These are phyloP conservation scores for Crotalus viridis DNA, from an alignment of 2,113 vertebrate species.

Conservation along the genomic window DNA sequence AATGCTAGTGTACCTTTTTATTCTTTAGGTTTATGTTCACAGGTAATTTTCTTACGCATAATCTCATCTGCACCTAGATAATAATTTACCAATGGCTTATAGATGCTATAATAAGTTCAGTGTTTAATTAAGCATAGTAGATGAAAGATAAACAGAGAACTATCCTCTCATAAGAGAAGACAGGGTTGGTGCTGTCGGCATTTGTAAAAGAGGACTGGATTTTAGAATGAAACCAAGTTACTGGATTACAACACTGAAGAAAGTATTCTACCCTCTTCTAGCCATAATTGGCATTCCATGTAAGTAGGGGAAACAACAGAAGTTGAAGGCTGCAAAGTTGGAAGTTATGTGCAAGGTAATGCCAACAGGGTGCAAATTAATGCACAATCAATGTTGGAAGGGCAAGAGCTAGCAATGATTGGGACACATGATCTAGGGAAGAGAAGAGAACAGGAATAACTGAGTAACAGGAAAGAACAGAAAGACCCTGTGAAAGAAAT, in stretches of 20 bases:
- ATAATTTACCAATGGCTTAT: conserved; percentile 15
- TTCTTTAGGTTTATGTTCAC: background rate
- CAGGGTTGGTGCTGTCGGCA: background rate
- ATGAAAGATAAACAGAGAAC: background rate
- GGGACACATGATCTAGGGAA: background rate
- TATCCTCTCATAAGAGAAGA: background rate
- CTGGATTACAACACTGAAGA: conserved; percentile 68
- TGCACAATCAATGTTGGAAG: background rate
- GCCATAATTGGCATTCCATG: conserved; percentile 67
- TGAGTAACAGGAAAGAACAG: background rate
- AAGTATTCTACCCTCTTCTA: conserved; percentile 65
- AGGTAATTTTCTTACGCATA: background rate
- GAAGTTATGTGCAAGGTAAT: background rate
- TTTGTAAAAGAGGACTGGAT: background rate
- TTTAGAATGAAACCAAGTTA: conserved; percentile 48
- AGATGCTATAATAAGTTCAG: conserved; percentile 26
- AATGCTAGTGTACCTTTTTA: background rate
- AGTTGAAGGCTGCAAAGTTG: background rate
- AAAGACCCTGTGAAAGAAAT: background rate
- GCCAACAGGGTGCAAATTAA: background rate
- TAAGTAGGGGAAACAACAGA: conserved; percentile 52
- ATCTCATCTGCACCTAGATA: background rate
- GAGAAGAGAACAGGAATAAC: background rate
- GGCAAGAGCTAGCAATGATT: background rate
- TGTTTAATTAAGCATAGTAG: conserved; percentile 17